phyloP scores from a whole-genome alignment of 2,113 vertebrate species.

The Reinhardtius hippoglossoides region DNA sequence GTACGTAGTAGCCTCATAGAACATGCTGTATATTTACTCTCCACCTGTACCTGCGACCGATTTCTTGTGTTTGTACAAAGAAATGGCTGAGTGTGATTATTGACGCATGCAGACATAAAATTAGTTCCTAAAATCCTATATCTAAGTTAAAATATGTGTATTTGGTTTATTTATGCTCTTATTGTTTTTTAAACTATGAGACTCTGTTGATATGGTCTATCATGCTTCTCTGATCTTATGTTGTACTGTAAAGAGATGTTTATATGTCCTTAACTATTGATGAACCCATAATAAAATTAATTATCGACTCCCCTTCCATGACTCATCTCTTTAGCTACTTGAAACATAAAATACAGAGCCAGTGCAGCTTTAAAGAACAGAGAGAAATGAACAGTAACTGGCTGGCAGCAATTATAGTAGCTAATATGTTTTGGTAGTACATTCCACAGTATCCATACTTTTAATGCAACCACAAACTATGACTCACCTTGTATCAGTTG shows the following conservation, averaged over 20 bases:
- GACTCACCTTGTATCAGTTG: too few relatives aligned
- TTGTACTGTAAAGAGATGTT: constrained; percentile 74
- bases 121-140: constrained; percentile 67
- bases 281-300: constrained; percentile 69
- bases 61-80: constrained; percentile 71
- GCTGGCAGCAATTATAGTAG: too few relatives aligned
- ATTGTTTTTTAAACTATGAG: constrained; percentile 68
- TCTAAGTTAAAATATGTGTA: constrained; percentile 70
- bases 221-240: constrained; percentile 65
- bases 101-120: constrained; percentile 75
- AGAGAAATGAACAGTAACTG: too few relatives aligned
- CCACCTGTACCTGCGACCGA: constrained; percentile 33
- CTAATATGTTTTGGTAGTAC: too few relatives aligned
- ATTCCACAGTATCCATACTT: too few relatives aligned
- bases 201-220: constrained; percentile 69
- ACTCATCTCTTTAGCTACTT: not conserved
- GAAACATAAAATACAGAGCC: too few relatives aligned
- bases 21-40: constrained; percentile 50
- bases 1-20: constrained; percentile 66
- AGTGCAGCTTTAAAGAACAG: too few relatives aligned
- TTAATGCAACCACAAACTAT: too few relatives aligned
- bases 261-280: constrained; percentile 70
- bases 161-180: constrained; percentile 70
- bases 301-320: constrained; percentile 38
- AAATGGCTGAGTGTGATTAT: constrained; percentile 51